Conservation (phyloP, 2,113 vertebrate species). For the Malurus cyaneus region DNA sequence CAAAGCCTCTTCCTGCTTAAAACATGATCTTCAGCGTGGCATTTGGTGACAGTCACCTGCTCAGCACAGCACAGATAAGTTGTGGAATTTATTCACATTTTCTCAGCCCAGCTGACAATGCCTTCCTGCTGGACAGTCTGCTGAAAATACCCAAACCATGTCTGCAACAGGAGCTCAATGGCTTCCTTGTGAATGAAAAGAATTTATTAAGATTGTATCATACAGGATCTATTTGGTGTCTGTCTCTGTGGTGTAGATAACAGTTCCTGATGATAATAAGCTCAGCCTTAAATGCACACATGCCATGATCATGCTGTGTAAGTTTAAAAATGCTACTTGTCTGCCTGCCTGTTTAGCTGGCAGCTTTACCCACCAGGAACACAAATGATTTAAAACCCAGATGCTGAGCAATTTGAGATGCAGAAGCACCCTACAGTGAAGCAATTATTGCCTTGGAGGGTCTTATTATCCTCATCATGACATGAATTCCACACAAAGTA, state of each 20-base stretch:
- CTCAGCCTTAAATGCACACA: slow-evolving; percentile 63
- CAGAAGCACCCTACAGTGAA: slow-evolving; percentile 66
- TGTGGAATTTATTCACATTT: background rate
- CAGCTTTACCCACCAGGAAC: slow-evolving; percentile 59
- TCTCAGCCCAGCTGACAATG: background rate
- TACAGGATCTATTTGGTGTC: slow-evolving; percentile 32
- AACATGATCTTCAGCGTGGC: background rate
- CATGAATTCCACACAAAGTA: slow-evolving; percentile 70
- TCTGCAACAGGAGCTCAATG: background rate
- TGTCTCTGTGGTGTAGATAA: slow-evolving; percentile 52
- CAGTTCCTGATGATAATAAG: slow-evolving; percentile 55
- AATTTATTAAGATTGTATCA: slow-evolving; percentile 25
- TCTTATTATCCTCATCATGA: slow-evolving; percentile 70
- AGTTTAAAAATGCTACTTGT: slow-evolving; percentile 69
- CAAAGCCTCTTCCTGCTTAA: background rate
- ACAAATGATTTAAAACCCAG: slow-evolving; percentile 71
- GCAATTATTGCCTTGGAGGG: slow-evolving; percentile 74
- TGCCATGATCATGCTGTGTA: slow-evolving; percentile 48
- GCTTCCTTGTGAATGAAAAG: background rate
- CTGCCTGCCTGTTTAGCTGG: slow-evolving; percentile 63
- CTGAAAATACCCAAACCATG: background rate
- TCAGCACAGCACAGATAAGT: background rate
- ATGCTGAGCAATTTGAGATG: slow-evolving; percentile 74
- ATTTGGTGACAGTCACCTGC: background rate
- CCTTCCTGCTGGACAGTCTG: background rate